A percentile compares a stretch with the other conserved stretches of the same genome.
Evolutionary conservation across 2,797 vertebrate genomes (phyloP).

Genomic region (Halcyon leucocephala): DNA sequence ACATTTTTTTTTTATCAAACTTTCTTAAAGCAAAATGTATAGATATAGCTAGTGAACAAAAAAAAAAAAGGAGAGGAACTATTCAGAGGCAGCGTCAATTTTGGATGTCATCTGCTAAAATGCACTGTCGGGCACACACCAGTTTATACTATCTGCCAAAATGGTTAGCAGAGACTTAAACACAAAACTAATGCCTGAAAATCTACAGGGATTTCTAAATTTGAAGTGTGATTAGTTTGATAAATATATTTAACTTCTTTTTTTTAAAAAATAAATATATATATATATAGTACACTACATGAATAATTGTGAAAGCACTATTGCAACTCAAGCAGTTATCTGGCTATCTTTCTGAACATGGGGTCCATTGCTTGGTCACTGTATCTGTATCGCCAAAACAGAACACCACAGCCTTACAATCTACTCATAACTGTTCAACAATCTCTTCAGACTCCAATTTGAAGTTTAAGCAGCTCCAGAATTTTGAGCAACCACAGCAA

Average conservation of each 20-base stretch:
- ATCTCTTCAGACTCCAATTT: background rate
- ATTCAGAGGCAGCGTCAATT: background rate
- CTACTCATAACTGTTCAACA: background rate
- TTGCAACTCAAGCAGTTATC: background rate
- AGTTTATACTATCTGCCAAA: background rate
- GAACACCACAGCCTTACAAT: background rate
- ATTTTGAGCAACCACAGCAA: background rate
- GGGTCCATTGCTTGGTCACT: background rate
- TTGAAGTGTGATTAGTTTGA: background rate
- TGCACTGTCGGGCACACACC: rapidly evolving
- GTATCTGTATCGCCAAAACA: background rate
- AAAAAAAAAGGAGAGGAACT: background rate
- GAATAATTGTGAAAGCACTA: background rate
- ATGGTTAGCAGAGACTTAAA: background rate
- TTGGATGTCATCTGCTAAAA: background rate
- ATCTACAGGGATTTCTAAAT: background rate
- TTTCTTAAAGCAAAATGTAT: background rate
- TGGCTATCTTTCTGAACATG: background rate
- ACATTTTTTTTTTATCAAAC: background rate
- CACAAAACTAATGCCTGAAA: background rate
- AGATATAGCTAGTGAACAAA: background rate
- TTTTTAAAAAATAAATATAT: background rate
- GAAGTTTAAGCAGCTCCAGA: background rate
- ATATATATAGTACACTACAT: background rate
- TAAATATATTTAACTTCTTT: too few relatives aligned